Conservation (phyloP, 92 coral and sea anemone genomes). For the Zoanthus solanderi region DNA sequence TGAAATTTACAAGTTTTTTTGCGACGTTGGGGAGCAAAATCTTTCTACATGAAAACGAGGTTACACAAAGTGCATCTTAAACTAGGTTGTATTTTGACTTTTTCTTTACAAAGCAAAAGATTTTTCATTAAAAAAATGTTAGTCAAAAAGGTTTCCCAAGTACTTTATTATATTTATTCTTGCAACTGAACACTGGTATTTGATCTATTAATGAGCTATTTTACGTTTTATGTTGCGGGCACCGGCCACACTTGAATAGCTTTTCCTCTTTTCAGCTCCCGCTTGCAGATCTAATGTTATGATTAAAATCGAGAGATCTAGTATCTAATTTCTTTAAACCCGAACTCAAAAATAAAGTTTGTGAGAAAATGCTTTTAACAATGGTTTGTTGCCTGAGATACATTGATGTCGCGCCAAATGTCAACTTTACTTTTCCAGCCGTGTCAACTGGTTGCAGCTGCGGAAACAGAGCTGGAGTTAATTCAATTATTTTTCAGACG, state of each 20-base stretch:
- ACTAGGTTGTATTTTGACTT: not conserved
- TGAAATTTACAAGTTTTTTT: not conserved
- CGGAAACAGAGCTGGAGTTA: not conserved
- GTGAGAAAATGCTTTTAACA: not conserved
- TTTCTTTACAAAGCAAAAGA: not conserved
- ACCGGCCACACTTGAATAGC: not conserved
- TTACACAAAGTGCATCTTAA: too few relatives aligned
- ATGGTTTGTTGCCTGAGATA: not conserved
- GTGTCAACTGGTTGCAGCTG: not conserved
- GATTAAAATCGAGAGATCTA: not conserved
- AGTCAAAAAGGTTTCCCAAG: not conserved
- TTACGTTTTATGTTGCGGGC: not conserved
- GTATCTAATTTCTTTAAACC: not conserved
- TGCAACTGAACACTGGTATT: not conserved
- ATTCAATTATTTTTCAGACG: too few relatives aligned
- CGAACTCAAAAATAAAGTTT: not conserved
- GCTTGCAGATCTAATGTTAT: not conserved
- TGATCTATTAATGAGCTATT: not conserved
- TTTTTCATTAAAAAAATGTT: too few relatives aligned
- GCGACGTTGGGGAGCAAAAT: not conserved
- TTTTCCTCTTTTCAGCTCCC: not conserved
- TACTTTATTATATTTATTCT: not conserved
- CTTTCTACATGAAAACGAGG: not conserved
- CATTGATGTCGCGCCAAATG: not conserved
- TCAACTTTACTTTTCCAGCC: not conserved